Evolutionary conservation across 2,797 vertebrate genomes (phyloP).

Genomic region (Salarias fasciatus): DNA sequence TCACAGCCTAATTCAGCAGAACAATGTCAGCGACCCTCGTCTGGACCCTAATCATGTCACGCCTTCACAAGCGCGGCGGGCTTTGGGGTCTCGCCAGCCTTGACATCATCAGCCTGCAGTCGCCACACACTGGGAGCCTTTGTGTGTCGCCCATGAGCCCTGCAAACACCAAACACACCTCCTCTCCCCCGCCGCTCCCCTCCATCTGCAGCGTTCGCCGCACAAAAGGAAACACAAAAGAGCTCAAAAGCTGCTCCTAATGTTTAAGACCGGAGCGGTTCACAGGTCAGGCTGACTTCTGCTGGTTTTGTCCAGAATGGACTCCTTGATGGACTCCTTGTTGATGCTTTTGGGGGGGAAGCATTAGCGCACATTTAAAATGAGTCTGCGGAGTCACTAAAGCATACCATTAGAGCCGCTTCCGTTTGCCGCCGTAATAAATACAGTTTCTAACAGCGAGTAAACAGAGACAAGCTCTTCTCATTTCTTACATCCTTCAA

Average conservation of each 20-base stretch:
- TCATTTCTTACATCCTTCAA: constrained; percentile 1
- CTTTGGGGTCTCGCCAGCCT: constrained; percentile 52
- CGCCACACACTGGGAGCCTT: constrained; percentile 49
- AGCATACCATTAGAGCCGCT: neutral
- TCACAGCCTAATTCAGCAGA: constrained; percentile 56
- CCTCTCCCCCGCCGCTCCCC: constrained; percentile 1
- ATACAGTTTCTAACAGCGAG: neutral
- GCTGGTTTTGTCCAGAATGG: neutral
- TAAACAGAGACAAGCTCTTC: constrained; percentile 6
- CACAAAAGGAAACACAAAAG: constrained; percentile 32
- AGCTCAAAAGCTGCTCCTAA: constrained; percentile 5
- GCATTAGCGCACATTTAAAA: constrained; percentile 15
- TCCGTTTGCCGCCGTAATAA: constrained; percentile 3
- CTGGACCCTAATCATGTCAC: constrained; percentile 55
- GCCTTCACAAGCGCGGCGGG: constrained; percentile 53
- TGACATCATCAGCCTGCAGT: constrained; percentile 67
- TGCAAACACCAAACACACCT: constrained; percentile 30
- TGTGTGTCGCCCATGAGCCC: constrained; percentile 24
- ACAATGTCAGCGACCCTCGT: constrained; percentile 58
- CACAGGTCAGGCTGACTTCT: neutral
- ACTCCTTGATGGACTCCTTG: constrained; percentile 10
- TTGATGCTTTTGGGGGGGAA: neutral
- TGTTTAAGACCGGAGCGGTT: neutral
- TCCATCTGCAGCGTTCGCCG: neutral
- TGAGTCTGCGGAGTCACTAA: neutral